Percentiles rank a stretch among this genome's conserved stretches.
Conservation (phyloP, 2,888 invertebrate genomes). For the Clitarchus hookeri region DNA sequence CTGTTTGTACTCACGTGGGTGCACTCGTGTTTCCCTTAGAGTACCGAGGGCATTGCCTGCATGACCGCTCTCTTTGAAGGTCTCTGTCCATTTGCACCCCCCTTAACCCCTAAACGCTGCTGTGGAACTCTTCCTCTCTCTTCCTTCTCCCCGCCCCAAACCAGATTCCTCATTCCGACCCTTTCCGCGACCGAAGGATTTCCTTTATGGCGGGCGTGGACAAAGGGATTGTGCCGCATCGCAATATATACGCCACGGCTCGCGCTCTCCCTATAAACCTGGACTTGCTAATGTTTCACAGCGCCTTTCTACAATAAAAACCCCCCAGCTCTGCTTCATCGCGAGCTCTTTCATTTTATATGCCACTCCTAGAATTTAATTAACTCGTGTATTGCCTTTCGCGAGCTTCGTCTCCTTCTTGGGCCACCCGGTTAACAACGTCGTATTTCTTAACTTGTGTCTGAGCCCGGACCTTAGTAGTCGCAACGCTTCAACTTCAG, state of each 20-base stretch:
- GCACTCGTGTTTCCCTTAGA: not conserved
- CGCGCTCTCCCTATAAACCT: not conserved
- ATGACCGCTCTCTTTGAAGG: slow-evolving; percentile 8
- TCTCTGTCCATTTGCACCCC: not conserved
- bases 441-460: too few relatives aligned
- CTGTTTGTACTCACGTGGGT: not conserved
- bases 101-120: too few relatives aligned
- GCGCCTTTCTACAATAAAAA: not conserved
- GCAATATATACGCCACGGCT: not conserved
- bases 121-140: too few relatives aligned
- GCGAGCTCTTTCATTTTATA: not conserved
- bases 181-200: not conserved
- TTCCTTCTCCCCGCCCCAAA: not conserved
- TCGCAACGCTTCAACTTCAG: too few relatives aligned
- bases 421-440: too few relatives aligned
- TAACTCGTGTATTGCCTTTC: not conserved
- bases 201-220: not conserved
- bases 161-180: not conserved
- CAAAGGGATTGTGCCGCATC: not conserved
- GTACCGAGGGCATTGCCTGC: not conserved
- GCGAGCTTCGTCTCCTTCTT: too few relatives aligned
- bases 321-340: not conserved
- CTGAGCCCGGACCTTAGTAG: too few relatives aligned
- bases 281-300: slow-evolving; percentile 1
- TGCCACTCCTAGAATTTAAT: not conserved